phyloP scores from a whole-genome alignment of 2,113 vertebrate genomes.

The Onychostoma macrolepis region DNA sequence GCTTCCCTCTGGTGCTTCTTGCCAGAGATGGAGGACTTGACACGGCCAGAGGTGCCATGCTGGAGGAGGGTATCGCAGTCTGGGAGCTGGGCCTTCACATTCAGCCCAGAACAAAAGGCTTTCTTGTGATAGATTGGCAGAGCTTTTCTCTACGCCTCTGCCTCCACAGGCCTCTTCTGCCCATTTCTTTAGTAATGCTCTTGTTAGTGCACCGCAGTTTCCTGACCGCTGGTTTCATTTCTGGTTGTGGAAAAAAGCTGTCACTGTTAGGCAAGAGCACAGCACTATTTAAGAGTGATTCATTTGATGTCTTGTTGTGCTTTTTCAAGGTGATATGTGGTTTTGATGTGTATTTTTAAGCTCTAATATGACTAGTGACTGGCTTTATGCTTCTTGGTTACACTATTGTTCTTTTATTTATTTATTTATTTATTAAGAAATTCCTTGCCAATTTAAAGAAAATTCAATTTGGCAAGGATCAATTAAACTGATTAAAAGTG shows the following conservation, averaged over 20 bases:
- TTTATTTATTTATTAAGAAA: background rate
- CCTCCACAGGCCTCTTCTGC: background rate
- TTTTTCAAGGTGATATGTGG: background rate
- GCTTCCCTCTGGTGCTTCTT: conserved; percentile 24
- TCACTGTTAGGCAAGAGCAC: background rate
- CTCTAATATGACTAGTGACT: background rate
- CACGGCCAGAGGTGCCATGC: conserved; percentile 33
- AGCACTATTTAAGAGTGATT: background rate
- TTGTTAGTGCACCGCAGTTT: conserved; percentile 21
- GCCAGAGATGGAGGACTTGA: conserved; percentile 41
- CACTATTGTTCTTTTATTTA: background rate
- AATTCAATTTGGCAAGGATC: background rate
- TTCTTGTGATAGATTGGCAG: conserved; percentile 15
- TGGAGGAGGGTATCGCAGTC: conserved; percentile 22
- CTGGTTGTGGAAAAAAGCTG: background rate
- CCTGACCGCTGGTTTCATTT: background rate
- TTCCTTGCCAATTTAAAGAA: background rate
- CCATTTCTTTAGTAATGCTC: background rate
- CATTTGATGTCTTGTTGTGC: background rate
- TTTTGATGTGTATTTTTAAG: background rate
- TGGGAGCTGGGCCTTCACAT: conserved; percentile 22
- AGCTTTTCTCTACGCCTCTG: background rate
- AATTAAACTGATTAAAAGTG: background rate
- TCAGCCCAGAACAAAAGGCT: conserved; percentile 31
- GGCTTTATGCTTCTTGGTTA: background rate